Conservation (phyloP, 2,888 invertebrate genomes). For the Rhagonycha lutea region DNA sequence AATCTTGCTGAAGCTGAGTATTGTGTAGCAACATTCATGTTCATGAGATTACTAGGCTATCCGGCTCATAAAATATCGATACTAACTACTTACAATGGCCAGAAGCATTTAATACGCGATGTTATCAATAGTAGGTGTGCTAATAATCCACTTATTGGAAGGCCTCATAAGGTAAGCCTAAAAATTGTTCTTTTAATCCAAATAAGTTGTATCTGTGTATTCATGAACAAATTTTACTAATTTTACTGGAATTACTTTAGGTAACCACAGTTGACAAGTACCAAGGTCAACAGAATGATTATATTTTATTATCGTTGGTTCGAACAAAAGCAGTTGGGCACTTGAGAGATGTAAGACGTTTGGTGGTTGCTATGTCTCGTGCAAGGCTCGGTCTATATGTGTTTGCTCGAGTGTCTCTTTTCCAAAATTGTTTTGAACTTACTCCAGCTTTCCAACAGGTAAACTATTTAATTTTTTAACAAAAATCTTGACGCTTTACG, state of each 20-base stretch:
- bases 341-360: conserved; percentile 91
- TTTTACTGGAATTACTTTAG: conserved; percentile 46
- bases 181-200: background rate
- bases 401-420: conserved; percentile 89
- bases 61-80: conserved; percentile 96
- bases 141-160: conserved; percentile 91
- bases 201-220: too few relatives aligned
- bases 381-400: conserved; percentile 96
- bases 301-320: conserved; percentile 93
- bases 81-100: conserved; percentile 98
- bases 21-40: conserved; percentile 97
- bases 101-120: conserved; percentile 95
- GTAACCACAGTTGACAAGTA: conserved; percentile 98
- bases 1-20: conserved; percentile 92
- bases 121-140: conserved; percentile 93
- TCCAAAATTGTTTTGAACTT: conserved; percentile 95
- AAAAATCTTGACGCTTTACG: background rate
- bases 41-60: conserved; percentile 96
- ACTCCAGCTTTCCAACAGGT: conserved; percentile 93
- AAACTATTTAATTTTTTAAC: conserved; percentile 15
- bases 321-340: conserved; percentile 97
- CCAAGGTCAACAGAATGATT: conserved; percentile 99
- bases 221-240: too few relatives aligned
- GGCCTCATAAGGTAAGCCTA: conserved; percentile 77
- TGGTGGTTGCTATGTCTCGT: conserved; percentile 97